Percentiles rank a stretch among this genome's conserved stretches.
Evolutionary conservation across 1,140 invertebrate genomes (phyloP).

Genomic region (Cydia strobilella): DNA sequence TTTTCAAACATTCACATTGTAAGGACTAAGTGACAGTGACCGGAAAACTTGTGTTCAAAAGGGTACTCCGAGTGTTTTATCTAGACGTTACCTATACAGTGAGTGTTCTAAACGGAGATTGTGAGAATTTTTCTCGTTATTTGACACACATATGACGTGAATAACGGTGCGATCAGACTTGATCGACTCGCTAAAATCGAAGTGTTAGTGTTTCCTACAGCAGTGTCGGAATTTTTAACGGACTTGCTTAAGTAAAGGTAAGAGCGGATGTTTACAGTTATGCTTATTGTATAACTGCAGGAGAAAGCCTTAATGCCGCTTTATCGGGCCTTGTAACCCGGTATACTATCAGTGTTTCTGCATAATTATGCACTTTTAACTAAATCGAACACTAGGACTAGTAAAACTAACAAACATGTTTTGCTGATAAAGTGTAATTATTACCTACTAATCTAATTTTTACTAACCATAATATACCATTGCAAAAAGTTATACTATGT

Average conservation of each 20-base stretch:
- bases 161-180: slow-evolving; percentile 75
- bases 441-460: too few species aligned
- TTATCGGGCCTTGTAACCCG: slow-evolving; percentile 22
- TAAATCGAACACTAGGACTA: neutral
- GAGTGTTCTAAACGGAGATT: slow-evolving; percentile 49
- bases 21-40: slow-evolving; percentile 31
- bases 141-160: slow-evolving; percentile 76
- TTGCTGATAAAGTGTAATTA: neutral
- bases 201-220: slow-evolving; percentile 73
- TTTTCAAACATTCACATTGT: slow-evolving; percentile 11
- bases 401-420: neutral
- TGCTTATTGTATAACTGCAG: slow-evolving; percentile 72
- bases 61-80: slow-evolving; percentile 54
- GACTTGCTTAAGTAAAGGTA: slow-evolving; percentile 75
- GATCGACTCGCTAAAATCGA: slow-evolving; percentile 73
- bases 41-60: slow-evolving; percentile 11
- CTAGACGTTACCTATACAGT: slow-evolving; percentile 50
- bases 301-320: slow-evolving; percentile 58
- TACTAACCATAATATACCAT: too few species aligned
- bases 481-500: too few species aligned
- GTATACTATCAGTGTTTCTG: slow-evolving; percentile 15
- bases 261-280: slow-evolving; percentile 78
- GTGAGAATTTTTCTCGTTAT: slow-evolving; percentile 62
- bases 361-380: neutral
- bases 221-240: slow-evolving; percentile 76